Base-by-base conservation (phyloP, 2,888 invertebrate genomes). In the Pycnomerus fuliginosus region DNA sequence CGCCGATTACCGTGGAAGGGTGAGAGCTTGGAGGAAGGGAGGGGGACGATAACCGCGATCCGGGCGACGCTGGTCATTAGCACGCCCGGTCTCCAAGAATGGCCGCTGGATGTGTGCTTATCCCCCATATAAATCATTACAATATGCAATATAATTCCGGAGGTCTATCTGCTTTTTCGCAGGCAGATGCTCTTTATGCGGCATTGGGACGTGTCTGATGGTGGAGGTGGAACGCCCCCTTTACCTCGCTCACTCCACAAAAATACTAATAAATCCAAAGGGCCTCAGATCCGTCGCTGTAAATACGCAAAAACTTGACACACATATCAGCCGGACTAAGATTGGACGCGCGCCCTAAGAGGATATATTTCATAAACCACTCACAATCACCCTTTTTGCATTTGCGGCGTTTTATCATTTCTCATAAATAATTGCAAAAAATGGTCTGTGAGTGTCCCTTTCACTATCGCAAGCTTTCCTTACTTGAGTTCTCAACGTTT, bases 111-210 rank as follows among this genome's bases (percentile, higher is more conserved):
- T 69, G 68, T 69, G 69, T 71, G 72, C 71, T 73, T 73, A 73
- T 72, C 72, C 71, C 70, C 60, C 64, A 62, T 70, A 72, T 73
- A 73, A 73, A 73, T 73, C 73, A 73, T 72, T 71, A 71, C 71
- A 72, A 72, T 73, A 72, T 72, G 73, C 71, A 73, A 73, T 73
- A 73, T 72, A 73, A 72, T 73, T 72, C 71, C 67, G 68, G 69
- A 70, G 69, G 70, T 69, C 70, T 71, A 69, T 70, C 69, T 69
- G 68, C 64, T 69, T 70, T 69, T 69, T 69, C 69, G 67, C 69
- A 66, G 71, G 71, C 72, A 71, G 72, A 73, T 72, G 73, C 69
- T 70, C 72, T 72, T 72, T 71, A 70, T 70, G 40, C 40, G 40
- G 44, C 44, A 44, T 38, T 37, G 37, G 47, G 47, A 49, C 46